Evolutionary conservation across 2,113 vertebrate species (phyloP), one percentile per base, ranked within the genome.

Genomic region (Prietella phreatophila): DNA sequence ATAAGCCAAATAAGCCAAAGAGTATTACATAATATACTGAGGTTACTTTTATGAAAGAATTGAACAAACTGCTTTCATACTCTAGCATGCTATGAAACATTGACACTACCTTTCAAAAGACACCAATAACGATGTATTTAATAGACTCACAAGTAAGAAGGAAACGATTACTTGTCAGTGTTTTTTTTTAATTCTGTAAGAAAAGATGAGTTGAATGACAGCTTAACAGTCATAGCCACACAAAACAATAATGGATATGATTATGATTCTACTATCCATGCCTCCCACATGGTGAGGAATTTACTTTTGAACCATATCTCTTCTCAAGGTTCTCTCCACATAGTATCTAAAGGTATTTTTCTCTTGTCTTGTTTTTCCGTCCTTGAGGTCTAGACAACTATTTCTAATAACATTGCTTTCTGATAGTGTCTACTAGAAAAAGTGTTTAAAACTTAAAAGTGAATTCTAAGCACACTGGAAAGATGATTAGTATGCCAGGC

Each of bases 401-500:
- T 79, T 79, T 55, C 76, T 53, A 55, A 55, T 79, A 8, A 55
- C 9, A 27, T 3, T 78, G 22, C 47, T 79, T 79, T 55, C 25
- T 79, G 4, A 83, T 47, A 71, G 11, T 20, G 56, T 53, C 63
- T 84, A 89, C 63, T 80, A 36, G 82, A 84, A 84, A 87, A 82
- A 86, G 53, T 58, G 61, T 56, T 65, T 89, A 67, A 53, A 81
- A n/a, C 53, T 83, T 78, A 27, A 30, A 78, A 88, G 60, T 56
- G 7, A 73, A 83, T 67, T 84, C 83, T 85, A 67, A 53, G 47
- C 83, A 67, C 53, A 56, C 63, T 60, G 22, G 75, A 83, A 69
- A 50, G 87, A 30, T 81, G 78, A 84, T 90, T 76, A 87, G 82
- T 58, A 82, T 85, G 85, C 73, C 56, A 42, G 27, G 30, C 78